Percentiles rank a stretch among this genome's conserved stretches.
These are phyloP conservation scores for Aphrocallistes beatrix DNA, from an alignment of 37 sponge, comb jelly and placozoan species.

Conservation along the genomic window DNA sequence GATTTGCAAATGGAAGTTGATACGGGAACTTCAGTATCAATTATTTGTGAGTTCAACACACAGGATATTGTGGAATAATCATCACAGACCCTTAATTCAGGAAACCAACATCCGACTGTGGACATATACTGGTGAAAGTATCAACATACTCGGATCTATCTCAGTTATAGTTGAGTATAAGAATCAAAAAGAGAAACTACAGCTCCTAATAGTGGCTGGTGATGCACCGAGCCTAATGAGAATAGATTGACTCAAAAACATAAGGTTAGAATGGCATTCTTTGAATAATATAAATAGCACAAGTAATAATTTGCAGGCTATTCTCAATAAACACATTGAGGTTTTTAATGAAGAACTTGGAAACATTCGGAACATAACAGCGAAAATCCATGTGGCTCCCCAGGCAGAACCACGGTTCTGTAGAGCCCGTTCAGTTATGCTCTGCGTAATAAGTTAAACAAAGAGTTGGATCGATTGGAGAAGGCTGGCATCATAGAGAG, in stretches of 20 bases:
- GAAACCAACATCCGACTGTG: neutral
- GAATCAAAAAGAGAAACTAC: neutral
- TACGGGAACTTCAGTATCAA: conserved; percentile 18
- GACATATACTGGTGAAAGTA: conserved; percentile 22
- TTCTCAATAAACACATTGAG: too few species aligned
- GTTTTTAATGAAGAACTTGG: neutral
- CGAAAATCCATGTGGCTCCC: neutral
- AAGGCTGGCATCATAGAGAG: conserved; percentile 19
- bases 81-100: neutral
- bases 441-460: conserved; percentile 2
- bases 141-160: neutral
- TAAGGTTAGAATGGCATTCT: neutral
- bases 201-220: conserved; percentile 19
- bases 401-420: neutral
- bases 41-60: neutral
- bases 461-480: neutral
- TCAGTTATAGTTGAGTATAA: neutral
- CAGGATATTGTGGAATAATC: neutral
- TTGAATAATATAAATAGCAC: neutral
- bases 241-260: conserved; percentile 4
- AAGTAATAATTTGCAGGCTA: too few species aligned
- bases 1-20: conserved; percentile 21
- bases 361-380: neutral
- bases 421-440: neutral
- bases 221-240: conserved; percentile 17